Conservation (phyloP, 2,113 vertebrate genomes). For the Myodes glareolus region DNA sequence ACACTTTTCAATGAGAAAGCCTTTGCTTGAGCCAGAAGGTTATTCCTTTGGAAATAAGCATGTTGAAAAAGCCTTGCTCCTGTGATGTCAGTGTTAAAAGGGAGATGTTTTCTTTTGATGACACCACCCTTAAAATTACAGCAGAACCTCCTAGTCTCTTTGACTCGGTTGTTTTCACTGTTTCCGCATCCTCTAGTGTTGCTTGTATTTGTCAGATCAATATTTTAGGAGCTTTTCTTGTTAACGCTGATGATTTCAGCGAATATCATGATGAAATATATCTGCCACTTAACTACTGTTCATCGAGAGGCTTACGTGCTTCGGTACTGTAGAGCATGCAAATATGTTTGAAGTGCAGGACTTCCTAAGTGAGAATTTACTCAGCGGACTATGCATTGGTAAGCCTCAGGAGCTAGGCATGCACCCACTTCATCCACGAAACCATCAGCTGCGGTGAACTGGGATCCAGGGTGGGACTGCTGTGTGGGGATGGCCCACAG, state of each 20-base stretch:
- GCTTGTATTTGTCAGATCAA: not conserved
- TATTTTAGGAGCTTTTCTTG: not conserved
- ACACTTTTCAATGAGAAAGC: constrained; percentile 1
- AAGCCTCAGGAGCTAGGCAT: not conserved
- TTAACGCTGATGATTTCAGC: not conserved
- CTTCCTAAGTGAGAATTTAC: not conserved
- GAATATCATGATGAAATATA: not conserved
- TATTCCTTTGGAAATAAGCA: not conserved
- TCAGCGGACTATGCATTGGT: not conserved
- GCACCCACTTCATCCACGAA: not conserved
- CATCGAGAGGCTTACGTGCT: not conserved
- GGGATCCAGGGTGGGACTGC: not conserved
- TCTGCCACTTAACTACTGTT: not conserved
- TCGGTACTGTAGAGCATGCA: not conserved
- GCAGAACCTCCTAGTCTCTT: not conserved
- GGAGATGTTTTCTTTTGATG: not conserved
- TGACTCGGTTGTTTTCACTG: not conserved
- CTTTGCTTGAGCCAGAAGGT: not conserved
- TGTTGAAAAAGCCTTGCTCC: not conserved
- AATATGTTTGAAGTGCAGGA: not conserved
- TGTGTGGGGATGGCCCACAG: not conserved
- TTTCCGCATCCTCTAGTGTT: not conserved
- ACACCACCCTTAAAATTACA: not conserved
- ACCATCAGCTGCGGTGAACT: not conserved
- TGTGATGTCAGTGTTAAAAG: not conserved